A percentile compares a stretch with the other conserved stretches of the same genome.
Conservation (phyloP, 2,888 invertebrate species). For the Limnephilus auricula region DNA sequence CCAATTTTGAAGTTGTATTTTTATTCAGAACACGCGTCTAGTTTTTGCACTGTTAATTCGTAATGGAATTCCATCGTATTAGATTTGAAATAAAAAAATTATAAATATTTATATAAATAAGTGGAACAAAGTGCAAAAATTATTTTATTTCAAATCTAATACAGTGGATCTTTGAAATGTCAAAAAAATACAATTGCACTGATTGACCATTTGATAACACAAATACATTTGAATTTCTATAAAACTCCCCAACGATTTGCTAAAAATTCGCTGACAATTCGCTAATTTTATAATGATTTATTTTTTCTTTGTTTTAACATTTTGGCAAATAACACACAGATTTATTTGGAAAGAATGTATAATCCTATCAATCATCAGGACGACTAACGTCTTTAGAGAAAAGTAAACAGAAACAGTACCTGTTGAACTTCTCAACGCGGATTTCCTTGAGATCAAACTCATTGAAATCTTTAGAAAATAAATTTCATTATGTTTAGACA, state of each 20-base stretch:
- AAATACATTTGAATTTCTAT: too few species aligned
- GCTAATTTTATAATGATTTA: background rate
- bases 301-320: background rate
- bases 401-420: background rate
- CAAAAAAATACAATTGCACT: too few species aligned
- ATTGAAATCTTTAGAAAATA: background rate
- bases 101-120: too few species aligned
- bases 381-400: background rate
- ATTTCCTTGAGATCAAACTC: slow-evolving; percentile 9
- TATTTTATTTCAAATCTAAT: too few species aligned
- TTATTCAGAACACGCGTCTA: too few species aligned
- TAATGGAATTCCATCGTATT: too few species aligned
- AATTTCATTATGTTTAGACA: background rate
- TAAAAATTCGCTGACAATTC: background rate
- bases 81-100: too few species aligned
- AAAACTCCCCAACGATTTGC: background rate
- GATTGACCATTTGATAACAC: too few species aligned
- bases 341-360: background rate
- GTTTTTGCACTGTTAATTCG: too few species aligned
- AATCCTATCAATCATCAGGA: background rate
- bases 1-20: too few species aligned
- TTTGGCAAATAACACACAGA: background rate
- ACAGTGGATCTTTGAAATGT: too few species aligned
- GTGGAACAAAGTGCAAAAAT: too few species aligned
- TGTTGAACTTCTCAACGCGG: background rate